Evolutionary conservation across 2,797 vertebrate genomes (phyloP).

Genomic region (Hyperoplus lanceolatus): DNA sequence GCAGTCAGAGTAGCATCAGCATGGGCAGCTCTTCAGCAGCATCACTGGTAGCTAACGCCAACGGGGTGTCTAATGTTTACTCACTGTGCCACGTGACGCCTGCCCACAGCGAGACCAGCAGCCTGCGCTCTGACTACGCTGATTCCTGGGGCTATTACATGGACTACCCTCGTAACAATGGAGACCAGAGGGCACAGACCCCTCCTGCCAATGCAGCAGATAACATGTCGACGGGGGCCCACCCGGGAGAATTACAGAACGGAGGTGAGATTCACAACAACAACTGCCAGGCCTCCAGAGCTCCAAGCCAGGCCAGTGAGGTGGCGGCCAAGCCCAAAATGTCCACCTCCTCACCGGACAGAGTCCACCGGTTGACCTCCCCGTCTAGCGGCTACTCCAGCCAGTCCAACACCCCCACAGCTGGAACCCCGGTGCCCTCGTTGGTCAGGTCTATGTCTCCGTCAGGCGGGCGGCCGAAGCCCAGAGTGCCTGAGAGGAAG

Average conservation of each 20-base stretch:
- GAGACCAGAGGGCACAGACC: conserved; percentile 84
- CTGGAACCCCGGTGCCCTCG: conserved; percentile 94
- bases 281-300: conserved; percentile 69
- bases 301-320: conserved; percentile 71
- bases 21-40: conserved; percentile 88
- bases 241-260: conserved; percentile 76
- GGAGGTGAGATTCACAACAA: conserved; percentile 76
- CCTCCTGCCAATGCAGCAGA: conserved; percentile 59
- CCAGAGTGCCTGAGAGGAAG: conserved; percentile 97
- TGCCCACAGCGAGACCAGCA: conserved; percentile 95
- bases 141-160: conserved; percentile 96
- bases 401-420: conserved; percentile 97
- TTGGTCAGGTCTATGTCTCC: conserved; percentile 89
- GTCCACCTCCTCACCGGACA: conserved; percentile 89
- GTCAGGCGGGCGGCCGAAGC: conserved; percentile 88
- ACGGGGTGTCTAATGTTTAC: conserved; percentile 87
- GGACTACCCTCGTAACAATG: conserved; percentile 85
- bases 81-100: conserved; percentile 93
- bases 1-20: conserved; percentile 94
- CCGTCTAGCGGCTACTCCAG: conserved; percentile 98
- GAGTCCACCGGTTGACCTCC: conserved; percentile 93
- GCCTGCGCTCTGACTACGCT: conserved; percentile 93
- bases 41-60: conserved; percentile 82
- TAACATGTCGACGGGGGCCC: conserved; percentile 50
- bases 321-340: conserved; percentile 85